These are phyloP conservation scores for Cirrhinus mrigala DNA, from an alignment of 2,797 vertebrate genomes.

Conservation along the genomic window DNA sequence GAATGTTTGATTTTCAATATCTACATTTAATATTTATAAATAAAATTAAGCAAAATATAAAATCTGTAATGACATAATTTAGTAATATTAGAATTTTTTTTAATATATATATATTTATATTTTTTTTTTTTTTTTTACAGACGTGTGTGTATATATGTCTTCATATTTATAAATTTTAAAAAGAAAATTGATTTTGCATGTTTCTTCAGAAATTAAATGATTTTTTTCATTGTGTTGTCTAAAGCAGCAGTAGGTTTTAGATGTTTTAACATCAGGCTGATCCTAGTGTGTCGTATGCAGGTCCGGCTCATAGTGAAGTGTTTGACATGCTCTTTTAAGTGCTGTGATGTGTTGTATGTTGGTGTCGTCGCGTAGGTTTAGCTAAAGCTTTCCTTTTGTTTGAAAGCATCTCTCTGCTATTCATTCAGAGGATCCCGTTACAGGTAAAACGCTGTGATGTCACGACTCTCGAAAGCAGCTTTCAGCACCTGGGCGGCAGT, in stretches of 20 bases:
- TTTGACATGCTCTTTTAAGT: neutral
- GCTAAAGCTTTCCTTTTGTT: conserved; percentile 32
- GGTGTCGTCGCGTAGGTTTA: neutral
- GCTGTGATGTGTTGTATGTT: conserved; percentile 19
- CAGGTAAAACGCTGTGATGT: conserved; percentile 35
- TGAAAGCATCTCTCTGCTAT: conserved; percentile 29
- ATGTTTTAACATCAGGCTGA: neutral
- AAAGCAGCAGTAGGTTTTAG: neutral
- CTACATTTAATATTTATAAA: no score
- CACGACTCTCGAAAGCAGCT: conserved; percentile 41
- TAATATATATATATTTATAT: no score
- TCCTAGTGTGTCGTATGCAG: neutral
- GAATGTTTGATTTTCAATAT: no score
- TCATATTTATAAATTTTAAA: no score
- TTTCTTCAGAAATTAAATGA: neutral
- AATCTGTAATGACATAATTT: no score
- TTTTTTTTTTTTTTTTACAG: no score
- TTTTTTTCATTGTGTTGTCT: no score
- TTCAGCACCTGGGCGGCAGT: conserved; percentile 25
- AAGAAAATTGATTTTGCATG: neutral
- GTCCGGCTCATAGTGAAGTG: neutral
- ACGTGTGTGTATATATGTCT: no score
- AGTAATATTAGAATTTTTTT: no score
- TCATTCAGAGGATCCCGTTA: conserved; percentile 46
- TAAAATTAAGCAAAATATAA: no score